These are phyloP conservation scores for Leptinotarsa lineolata DNA, from an alignment of 1,140 invertebrate species.

Conservation along the genomic window DNA sequence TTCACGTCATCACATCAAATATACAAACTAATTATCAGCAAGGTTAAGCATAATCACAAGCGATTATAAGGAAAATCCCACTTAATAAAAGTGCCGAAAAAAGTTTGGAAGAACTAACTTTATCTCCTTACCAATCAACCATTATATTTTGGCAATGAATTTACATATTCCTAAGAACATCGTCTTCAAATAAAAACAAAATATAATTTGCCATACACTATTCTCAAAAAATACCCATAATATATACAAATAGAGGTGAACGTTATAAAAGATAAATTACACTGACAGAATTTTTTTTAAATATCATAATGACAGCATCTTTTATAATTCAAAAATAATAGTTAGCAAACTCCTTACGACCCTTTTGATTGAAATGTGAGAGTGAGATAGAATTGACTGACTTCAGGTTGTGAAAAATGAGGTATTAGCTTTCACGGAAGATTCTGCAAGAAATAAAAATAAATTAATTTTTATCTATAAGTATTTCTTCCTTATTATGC, in stretches of 20 bases:
- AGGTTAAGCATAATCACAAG: neutral
- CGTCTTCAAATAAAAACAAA: neutral
- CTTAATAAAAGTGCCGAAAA: neutral
- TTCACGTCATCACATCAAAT: no score
- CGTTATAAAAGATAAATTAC: neutral
- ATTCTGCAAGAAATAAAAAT: no score
- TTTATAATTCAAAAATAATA: neutral
- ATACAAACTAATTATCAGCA: constrained; percentile 3
- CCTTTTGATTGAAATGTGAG: neutral
- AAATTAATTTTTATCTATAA: no score
- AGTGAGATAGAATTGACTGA: no score
- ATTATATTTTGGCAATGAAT: neutral
- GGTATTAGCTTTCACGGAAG: no score
- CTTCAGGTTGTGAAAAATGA: no score
- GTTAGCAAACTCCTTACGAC: constrained; percentile 8
- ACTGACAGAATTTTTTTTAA: neutral
- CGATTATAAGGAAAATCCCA: neutral
- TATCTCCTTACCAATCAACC: neutral
- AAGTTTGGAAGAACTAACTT: neutral
- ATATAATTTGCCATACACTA: neutral
- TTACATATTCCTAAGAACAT: neutral
- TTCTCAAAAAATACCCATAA: neutral
- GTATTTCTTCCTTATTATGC: no score
- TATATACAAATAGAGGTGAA: constrained; percentile 3
- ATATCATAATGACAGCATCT: neutral